Evolutionary conservation across 1,140 invertebrate species (phyloP), one percentile per base, ranked within the genome.

Genomic region (Dryas iulia): DNA sequence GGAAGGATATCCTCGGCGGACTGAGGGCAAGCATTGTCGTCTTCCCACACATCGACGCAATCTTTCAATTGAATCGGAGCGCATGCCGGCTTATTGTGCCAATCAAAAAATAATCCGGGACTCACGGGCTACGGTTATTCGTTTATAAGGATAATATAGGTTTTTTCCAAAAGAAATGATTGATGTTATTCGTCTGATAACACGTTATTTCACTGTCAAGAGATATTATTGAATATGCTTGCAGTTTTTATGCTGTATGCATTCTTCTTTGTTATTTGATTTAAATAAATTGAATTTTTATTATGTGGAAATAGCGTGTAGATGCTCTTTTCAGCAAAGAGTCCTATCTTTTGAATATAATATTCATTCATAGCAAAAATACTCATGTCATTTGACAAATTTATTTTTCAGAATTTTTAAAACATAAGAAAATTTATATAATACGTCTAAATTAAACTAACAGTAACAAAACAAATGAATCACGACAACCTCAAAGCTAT

Each of bases 21-120:
- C 81, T 82, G 83, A 84, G 81, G 86, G 84, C 81, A 87, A 87
- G 83, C 72, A 82, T 86, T 81, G 79, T 82, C 83, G 78, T 79
- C 88, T 85, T 87, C 87, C 89, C 87, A 87, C 86, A 84, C 86
- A 79, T 68, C 72, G 57, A 54, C 74, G 78, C 82, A 91, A 91
- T 91, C 79, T 89, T 90, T 53, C 89, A 89, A 91, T 89, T 91
- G 87, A 89, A 77, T 66, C 80, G 56, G 79, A 82, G 85, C 82
- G 79, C 79, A 83, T 82, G 79, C 79, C 70, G 71, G 74, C 71
- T 87, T 74, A 86, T 91, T 91, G 86, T 75, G 82, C 81, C 84
- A 91, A 91, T 91, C 84, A 89, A 88, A 91, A 91, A 91, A 89
- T 82, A 83, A 87, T 83, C 81, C 79, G 73, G 69, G 73, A 60